These are phyloP conservation scores for Podarcis raffonei DNA, from an alignment of 2,113 vertebrate species.

Conservation along the genomic window DNA sequence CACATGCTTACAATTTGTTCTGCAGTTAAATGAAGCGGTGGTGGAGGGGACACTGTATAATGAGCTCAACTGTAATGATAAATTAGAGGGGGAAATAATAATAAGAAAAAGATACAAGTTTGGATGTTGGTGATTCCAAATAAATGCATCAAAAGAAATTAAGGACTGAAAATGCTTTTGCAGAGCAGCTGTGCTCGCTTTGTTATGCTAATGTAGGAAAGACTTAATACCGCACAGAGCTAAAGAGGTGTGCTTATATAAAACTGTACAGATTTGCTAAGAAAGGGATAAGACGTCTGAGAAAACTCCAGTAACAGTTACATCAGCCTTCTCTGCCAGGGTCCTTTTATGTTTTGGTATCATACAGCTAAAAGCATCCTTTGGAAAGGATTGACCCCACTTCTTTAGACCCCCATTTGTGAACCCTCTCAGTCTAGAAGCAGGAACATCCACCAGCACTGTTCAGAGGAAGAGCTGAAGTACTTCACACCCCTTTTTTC, in stretches of 20 bases:
- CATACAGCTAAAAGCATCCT: not conserved
- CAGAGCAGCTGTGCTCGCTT: conserved; percentile 19
- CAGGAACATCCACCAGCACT: not conserved
- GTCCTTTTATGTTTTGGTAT: not conserved
- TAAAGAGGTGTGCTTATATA: not conserved
- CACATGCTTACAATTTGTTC: not conserved
- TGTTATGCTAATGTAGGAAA: conserved; percentile 25
- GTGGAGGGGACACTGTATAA: not conserved
- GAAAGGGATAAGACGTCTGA: not conserved
- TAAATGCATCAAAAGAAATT: conserved; percentile 14
- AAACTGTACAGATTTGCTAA: not conserved
- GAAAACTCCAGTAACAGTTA: not conserved
- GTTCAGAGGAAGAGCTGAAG: not conserved
- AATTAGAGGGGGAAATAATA: not conserved
- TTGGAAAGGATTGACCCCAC: not conserved
- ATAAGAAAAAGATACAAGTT: conserved; percentile 21
- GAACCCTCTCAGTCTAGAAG: not conserved
- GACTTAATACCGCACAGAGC: not conserved
- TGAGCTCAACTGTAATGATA: not conserved
- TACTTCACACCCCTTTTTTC: not conserved
- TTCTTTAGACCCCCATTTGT: not conserved
- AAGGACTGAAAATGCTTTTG: conserved; percentile 11
- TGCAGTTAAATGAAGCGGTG: not conserved
- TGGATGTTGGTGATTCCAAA: conserved; percentile 28
- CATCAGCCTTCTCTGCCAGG: not conserved